Percentiles rank a stretch among this genome's conserved stretches.
These are phyloP conservation scores for Pentalonia nigronervosa DNA, from an alignment of 1,140 invertebrate species.

Conservation along the genomic window DNA sequence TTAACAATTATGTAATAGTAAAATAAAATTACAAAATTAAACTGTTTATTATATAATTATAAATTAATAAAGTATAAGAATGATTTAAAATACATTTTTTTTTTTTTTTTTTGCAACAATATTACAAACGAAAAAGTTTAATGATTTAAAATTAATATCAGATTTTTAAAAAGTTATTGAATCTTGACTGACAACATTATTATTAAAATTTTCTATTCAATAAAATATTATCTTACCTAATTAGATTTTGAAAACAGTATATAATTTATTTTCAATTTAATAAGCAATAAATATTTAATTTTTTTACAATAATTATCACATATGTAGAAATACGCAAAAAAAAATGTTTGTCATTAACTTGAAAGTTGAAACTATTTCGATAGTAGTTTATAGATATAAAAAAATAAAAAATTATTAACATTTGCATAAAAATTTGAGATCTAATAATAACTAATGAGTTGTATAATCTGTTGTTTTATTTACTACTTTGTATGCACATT, in stretches of 20 bases:
- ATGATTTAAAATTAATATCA: no score
- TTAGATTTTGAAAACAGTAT: background rate
- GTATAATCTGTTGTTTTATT: background rate
- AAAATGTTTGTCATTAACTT: background rate
- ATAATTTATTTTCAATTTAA: no score
- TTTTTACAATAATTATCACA: background rate
- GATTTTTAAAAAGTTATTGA: no score
- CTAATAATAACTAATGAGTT: background rate
- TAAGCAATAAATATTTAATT: background rate
- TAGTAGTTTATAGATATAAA: no score
- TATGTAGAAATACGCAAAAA: background rate
- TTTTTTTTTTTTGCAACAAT: no score
- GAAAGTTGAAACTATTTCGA: background rate
- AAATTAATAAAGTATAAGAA: background rate
- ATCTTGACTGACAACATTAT: background rate
- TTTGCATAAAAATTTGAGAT: background rate
- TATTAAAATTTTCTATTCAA: background rate
- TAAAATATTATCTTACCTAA: background rate
- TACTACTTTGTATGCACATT: conserved; percentile 37
- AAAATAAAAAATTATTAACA: background rate
- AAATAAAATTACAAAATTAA: background rate
- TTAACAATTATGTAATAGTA: background rate
- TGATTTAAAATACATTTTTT: background rate
- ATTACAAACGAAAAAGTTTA: no score
- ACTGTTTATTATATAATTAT: background rate